phyloP scores from a whole-genome alignment of 2,113 vertebrate genomes.

The Oryctolagus cuniculus region mOryCun1.1 NC_091440.1:131077501-131078000 shows the following conservation, averaged over 20 bases:
- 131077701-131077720: background rate
- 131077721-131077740: constrained; percentile 14
- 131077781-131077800: background rate
- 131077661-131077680: constrained; percentile 15
- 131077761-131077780: background rate
- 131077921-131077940: background rate
- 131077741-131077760: background rate
- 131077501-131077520: too few species aligned
- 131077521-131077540: background rate
- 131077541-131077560: background rate
- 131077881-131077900: constrained; percentile 53
- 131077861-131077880: constrained; percentile 35
- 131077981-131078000: background rate
- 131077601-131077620: background rate
- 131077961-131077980: constrained; percentile 35
- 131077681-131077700: background rate
- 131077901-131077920: background rate
- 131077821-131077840: background rate
- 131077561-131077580: constrained; percentile 25
- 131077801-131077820: background rate
- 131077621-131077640: constrained; percentile 3
- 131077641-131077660: background rate
- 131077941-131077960: constrained; percentile 53
- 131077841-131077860: background rate
- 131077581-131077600: background rate